Base-by-base conservation (phyloP, 2,888 invertebrate genomes). In the Caenorhabditis drosophilae region DNA sequence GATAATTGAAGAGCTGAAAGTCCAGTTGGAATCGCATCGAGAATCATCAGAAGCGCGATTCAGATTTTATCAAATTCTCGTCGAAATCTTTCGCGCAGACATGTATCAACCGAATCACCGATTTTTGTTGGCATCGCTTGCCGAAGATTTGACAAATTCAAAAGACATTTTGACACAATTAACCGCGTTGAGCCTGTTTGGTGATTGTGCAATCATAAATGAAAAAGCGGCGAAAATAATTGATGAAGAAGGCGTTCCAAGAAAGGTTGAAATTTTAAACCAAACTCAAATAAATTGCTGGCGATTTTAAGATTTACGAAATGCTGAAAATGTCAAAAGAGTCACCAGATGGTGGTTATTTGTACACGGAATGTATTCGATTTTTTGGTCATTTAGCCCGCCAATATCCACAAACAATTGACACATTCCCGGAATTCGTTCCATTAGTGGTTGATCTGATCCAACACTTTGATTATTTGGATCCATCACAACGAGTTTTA, bases 351-450 rank as follows among this genome's bases (percentile, higher is more conserved):
- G 34, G 46, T 3, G 64, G 55, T 1, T 51, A 52, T 22, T 23
- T 59, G 12, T 54, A 58, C 16, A n/a, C 49, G 58, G 72, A 59
- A 23, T 54, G 63, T n/a, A 54, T 68, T 16, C 55, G 66, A 16
- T 72, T 67, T 41, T 46, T 72, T 25, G 66, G 67, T 34, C 57
- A 50, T 40, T 31, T 67, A 34, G 46, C 60, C 4, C 54, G 67
- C n/a, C 63, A 59, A 31, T 67, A 60, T 35, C 63, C 72, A 25
- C 46, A 57, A 18, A 52, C 60, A 34, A 52, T 72, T 22, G 47
- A 48, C 9, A 11, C 40, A 4, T 66, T 54, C 41, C 66, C 62
- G 4, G 67, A 60, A 11, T 60, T 67, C 31, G 45, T 63, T 0
- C 27, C 25, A 2, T 36, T 46, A 27, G 31, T 72, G 7, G 27